Conservation (phyloP, 2,113 vertebrate species). For the Pomatorhinus ruficollis region DNA sequence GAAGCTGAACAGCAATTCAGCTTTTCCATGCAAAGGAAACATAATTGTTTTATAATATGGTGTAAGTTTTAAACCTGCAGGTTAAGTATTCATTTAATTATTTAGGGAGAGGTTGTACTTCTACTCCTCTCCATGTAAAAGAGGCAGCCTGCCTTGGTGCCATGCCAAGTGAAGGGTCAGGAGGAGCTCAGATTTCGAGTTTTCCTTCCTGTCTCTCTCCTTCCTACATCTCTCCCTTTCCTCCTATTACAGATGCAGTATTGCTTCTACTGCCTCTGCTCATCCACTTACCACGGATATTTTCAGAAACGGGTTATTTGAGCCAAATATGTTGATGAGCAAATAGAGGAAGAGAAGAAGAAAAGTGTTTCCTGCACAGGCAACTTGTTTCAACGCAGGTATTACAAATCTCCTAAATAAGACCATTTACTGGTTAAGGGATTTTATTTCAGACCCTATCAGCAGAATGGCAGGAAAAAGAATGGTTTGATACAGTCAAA, state of each 20-base stretch:
- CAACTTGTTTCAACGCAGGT: background rate
- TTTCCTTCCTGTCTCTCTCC: background rate
- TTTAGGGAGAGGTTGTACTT: background rate
- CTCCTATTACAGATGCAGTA: background rate
- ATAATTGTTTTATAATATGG: constrained; percentile 37
- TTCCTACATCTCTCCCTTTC: background rate
- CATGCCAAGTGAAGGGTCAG: fast-evolving
- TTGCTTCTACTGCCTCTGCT: background rate
- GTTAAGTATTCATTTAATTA: constrained; percentile 43
- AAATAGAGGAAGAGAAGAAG: background rate
- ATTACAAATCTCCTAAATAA: background rate
- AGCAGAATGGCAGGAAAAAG: background rate
- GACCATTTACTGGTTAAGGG: background rate
- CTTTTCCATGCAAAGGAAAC: constrained; percentile 9
- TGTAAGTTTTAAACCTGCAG: constrained; percentile 7
- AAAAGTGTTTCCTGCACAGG: background rate
- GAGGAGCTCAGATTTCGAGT: background rate
- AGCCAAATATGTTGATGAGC: background rate
- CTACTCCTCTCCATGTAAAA: background rate
- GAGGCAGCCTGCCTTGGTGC: background rate
- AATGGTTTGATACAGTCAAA: background rate
- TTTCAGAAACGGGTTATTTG: background rate
- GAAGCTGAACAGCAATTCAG: constrained; percentile 2
- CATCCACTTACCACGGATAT: background rate
- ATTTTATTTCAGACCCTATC: background rate